A percentile compares a stretch with the other conserved stretches of the same genome.
These are phyloP conservation scores for Melolontha melolontha DNA, from an alignment of 2,888 invertebrate species.

Conservation along the genomic window DNA sequence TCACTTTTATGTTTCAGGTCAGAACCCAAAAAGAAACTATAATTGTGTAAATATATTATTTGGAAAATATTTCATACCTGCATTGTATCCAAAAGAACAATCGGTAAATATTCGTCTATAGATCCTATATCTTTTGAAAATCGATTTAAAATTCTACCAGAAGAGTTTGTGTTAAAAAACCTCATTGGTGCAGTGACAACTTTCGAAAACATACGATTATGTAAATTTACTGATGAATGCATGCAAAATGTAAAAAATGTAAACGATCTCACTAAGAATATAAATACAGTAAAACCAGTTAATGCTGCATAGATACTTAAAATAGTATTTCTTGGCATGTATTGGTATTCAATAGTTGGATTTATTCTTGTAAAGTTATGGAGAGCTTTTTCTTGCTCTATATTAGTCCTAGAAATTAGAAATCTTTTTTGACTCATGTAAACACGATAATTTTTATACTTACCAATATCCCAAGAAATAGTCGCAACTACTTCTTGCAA, in stretches of 20 bases:
- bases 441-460: slow-evolving; percentile 50
- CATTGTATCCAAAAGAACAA: slow-evolving; percentile 41
- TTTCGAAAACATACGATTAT: slow-evolving; percentile 68
- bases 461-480: slow-evolving; percentile 85
- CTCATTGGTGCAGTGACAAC: slow-evolving; percentile 74
- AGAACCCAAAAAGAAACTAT: neutral
- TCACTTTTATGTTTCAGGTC: too few relatives aligned
- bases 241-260: slow-evolving; percentile 69
- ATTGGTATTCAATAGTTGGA: slow-evolving; percentile 50
- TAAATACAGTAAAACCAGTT: slow-evolving; percentile 63
- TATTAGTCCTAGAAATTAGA: slow-evolving; percentile 58
- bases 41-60: neutral
- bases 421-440: slow-evolving; percentile 18
- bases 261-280: slow-evolving; percentile 61
- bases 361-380: slow-evolving; percentile 57
- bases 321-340: slow-evolving; percentile 34
- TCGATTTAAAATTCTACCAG: slow-evolving; percentile 75
- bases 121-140: slow-evolving; percentile 80
- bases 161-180: slow-evolving; percentile 79
- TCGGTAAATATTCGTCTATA: slow-evolving; percentile 69
- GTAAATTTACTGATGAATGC: slow-evolving; percentile 69
- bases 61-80: slow-evolving; percentile 16
- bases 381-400: slow-evolving; percentile 54
- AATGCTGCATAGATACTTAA: slow-evolving; percentile 48
- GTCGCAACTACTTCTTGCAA: slow-evolving; percentile 79